Evolutionary conservation across 2,888 invertebrate genomes (phyloP).

Genomic region (Leptarthrus brevirostris): DNA sequence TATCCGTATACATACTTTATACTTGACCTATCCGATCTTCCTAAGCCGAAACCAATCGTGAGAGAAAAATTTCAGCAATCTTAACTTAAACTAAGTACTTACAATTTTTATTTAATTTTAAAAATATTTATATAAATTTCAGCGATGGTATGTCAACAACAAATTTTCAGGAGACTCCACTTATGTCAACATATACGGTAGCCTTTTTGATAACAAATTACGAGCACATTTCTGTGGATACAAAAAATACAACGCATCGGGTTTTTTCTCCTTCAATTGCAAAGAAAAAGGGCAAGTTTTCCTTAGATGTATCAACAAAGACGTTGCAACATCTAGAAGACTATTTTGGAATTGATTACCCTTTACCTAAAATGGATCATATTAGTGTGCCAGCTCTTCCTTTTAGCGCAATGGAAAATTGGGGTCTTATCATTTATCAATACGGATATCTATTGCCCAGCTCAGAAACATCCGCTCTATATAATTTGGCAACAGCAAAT

Average conservation of each 20-base stretch:
- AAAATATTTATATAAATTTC: too few relatives aligned
- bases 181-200: conserved; percentile 84
- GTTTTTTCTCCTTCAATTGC: conserved; percentile 59
- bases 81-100: too few relatives aligned
- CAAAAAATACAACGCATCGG: conserved; percentile 63
- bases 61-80: too few relatives aligned
- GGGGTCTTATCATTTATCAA: conserved; percentile 82
- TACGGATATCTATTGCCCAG: conserved; percentile 59
- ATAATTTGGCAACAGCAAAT: conserved; percentile 56
- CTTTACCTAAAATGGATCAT: conserved; percentile 87
- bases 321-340: conserved; percentile 76
- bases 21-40: too few relatives aligned
- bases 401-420: conserved; percentile 93
- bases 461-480: neutral
- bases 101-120: too few relatives aligned
- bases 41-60: too few relatives aligned
- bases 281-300: conserved; percentile 66
- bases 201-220: conserved; percentile 83
- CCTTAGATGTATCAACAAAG: conserved; percentile 77
- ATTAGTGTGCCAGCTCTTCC: conserved; percentile 86
- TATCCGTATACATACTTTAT: too few relatives aligned
- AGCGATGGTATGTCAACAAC: conserved; percentile 60
- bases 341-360: conserved; percentile 79
- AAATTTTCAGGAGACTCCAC: conserved; percentile 69
- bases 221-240: conserved; percentile 62